Evolutionary conservation across 1,140 invertebrate genomes (phyloP).

Genomic region (Diprion similis): DNA sequence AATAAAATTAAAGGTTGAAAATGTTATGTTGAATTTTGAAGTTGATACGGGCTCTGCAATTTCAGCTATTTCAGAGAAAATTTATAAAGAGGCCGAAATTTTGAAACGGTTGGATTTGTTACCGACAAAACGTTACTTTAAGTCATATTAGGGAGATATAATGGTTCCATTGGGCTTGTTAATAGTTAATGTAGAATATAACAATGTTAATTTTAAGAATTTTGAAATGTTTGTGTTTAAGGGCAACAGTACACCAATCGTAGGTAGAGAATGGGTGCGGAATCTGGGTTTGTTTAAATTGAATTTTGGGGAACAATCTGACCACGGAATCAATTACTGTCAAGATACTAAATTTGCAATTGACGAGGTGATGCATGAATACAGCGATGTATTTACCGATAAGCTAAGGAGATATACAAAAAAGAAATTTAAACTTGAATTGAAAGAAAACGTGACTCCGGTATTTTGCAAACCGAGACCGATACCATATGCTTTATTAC

Average conservation of each 20-base stretch:
- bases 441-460: conserved; percentile 28
- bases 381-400: conserved; percentile 17
- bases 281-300: neutral
- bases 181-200: conserved; percentile 13
- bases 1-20: conserved; percentile 15
- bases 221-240: conserved; percentile 20
- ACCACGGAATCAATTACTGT: conserved; percentile 13
- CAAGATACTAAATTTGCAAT: conserved; percentile 16
- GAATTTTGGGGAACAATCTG: neutral
- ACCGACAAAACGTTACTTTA: conserved; percentile 15
- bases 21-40: no score
- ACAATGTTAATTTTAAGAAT: neutral
- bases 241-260: conserved; percentile 11
- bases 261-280: conserved; percentile 23
- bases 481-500: conserved; percentile 36
- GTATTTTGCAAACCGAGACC: conserved; percentile 38
- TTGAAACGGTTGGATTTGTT: neutral
- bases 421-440: conserved; percentile 17
- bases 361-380: conserved; percentile 12
- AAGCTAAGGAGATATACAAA: conserved; percentile 18
- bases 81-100: neutral
- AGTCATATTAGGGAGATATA: conserved; percentile 18
- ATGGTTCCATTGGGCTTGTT: conserved; percentile 18
- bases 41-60: no score
- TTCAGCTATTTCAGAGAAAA: conserved; percentile 13